Percentiles rank a stretch among this genome's conserved stretches.
Conservation (phyloP, 2,888 invertebrate species). For the Cataglyphis altisquamis region DNA sequence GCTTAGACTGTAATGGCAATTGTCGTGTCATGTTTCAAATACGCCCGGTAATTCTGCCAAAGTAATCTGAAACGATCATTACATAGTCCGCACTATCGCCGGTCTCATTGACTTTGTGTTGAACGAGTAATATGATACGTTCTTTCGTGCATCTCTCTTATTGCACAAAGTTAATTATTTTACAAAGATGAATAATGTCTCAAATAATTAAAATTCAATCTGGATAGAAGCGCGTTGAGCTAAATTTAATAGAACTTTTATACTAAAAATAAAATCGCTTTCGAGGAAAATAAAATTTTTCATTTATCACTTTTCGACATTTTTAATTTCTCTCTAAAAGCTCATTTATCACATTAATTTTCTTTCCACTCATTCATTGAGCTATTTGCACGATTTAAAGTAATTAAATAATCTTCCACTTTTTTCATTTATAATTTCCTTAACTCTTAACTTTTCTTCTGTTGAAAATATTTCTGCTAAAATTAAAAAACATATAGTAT, state of each 20-base stretch:
- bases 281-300: not conserved
- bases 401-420: not conserved
- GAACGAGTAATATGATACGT: conserved; percentile 41
- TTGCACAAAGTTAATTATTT: conserved; percentile 18
- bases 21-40: conserved; percentile 62
- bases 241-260: not conserved
- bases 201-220: not conserved
- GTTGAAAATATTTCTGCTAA: not conserved
- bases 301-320: not conserved
- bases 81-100: conserved; percentile 23
- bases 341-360: not conserved
- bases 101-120: conserved; percentile 20
- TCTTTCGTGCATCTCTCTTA: conserved; percentile 9
- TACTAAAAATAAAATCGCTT: not conserved
- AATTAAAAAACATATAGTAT: not conserved
- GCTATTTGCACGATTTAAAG: not conserved
- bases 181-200: not conserved
- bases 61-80: conserved; percentile 60
- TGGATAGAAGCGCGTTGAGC: not conserved
- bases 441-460: not conserved
- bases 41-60: conserved; percentile 49
- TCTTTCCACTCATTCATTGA: not conserved
- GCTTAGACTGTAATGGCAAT: conserved; percentile 49
- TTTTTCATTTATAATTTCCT: not conserved
- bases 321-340: not conserved